Base-by-base conservation (phyloP, 2,113 vertebrate species). In the Lucifuga dentata region DNA sequence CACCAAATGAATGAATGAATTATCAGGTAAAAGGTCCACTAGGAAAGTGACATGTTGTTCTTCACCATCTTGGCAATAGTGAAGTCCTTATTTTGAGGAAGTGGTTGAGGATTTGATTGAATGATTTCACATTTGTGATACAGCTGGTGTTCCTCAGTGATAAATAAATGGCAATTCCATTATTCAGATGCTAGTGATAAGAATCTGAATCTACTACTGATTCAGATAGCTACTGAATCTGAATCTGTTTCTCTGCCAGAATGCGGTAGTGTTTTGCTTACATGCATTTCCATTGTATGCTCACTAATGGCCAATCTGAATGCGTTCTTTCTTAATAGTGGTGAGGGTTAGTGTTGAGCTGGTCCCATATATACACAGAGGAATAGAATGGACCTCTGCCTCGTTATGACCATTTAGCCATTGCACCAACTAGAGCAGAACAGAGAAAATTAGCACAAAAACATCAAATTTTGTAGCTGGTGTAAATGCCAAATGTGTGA, bases 251-350 rank as follows among this genome's bases (percentile, higher is more conserved):
- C 45, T 35, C 23, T 24, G 50, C 58, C 52, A 68, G 39, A 76
- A 67, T 52, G 0, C 13, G 20, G 3, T 50, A 51, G 50, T 67
- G 36, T 75, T 81, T 40, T 52, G 46, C 39, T 61, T 79, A 74
- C 73, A 75, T 77, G 65, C 57, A 50, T 85, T 48, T 76, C 40
- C 63, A 39, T 49, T 49, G 67, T 61, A 26, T 1, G 20, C 43
- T 71, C 62, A 68, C 65, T 77, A 83, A 86, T 74, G 50, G 63
- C 67, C 19, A 36, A 60, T 51, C 50, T 70, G 68, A 58, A 43
- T 66, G 75, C 24, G 36, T 61, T 35, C 46, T 16, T 40, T 48
- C 48, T 74, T 63, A 56, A 77, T 59, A 68, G 61, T 15, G 40
- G n/a, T n/a, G n/a, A n/a, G n/a, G n/a, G n/a, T n/a, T n/a, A n/a